These are phyloP conservation scores for Danio choprae DNA, from an alignment of 2,797 vertebrate species.

Conservation along the genomic window DNA sequence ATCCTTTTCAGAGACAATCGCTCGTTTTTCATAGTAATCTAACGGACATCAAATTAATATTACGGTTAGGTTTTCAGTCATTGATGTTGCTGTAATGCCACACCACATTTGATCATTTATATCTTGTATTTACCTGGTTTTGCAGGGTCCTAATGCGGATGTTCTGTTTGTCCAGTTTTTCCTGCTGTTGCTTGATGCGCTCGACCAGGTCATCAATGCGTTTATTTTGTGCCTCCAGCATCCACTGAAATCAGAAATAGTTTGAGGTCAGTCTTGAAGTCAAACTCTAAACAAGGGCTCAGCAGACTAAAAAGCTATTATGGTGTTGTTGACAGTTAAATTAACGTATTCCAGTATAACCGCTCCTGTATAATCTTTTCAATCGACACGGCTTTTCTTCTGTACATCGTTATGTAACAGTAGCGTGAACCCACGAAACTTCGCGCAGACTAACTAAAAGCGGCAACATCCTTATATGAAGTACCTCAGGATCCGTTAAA, in stretches of 20 bases:
- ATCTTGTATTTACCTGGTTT: slow-evolving; percentile 80
- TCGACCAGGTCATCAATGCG: slow-evolving; percentile 90
- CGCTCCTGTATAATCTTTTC: neutral
- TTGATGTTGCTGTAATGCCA: neutral
- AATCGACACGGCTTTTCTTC: neutral
- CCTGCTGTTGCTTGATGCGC: slow-evolving; percentile 89
- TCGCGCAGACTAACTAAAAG: neutral
- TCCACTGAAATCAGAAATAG: slow-evolving; percentile 70
- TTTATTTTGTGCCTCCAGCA: slow-evolving; percentile 87
- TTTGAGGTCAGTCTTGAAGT: neutral
- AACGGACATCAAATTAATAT: slow-evolving; percentile 15
- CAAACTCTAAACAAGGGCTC: neutral
- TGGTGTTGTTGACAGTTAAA: neutral
- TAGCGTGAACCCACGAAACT: neutral
- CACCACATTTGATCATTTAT: neutral
- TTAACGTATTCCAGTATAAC: slow-evolving; percentile 4
- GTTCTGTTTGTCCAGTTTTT: slow-evolving; percentile 93
- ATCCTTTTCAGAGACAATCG: slow-evolving; percentile 55
- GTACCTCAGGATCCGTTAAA: neutral
- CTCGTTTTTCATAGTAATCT: slow-evolving; percentile 74
- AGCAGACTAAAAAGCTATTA: neutral
- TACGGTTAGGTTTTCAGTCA: neutral
- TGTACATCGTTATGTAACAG: neutral
- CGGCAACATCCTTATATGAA: neutral
- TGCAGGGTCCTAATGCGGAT: slow-evolving; percentile 89